A percentile compares a stretch with the other conserved stretches of the same genome.
Conservation (phyloP, 2,888 invertebrate species). For the Lithosia quadra region DNA sequence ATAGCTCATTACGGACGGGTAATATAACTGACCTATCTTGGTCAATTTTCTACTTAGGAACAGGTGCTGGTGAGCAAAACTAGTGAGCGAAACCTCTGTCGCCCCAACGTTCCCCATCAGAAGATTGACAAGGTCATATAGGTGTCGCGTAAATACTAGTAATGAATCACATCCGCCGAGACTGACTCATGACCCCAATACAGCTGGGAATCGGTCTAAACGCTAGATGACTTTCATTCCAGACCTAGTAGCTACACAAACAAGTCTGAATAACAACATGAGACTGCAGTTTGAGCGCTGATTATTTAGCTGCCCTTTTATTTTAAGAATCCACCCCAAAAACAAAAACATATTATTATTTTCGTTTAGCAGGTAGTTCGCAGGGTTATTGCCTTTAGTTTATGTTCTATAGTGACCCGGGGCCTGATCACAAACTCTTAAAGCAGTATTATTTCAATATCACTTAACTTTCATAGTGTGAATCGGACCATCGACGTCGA, state of each 20-base stretch:
- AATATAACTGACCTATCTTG: no score
- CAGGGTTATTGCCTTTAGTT: no score
- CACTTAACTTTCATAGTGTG: no score
- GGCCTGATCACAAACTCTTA: no score
- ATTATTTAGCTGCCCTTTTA: neutral
- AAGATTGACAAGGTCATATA: conserved; percentile 4
- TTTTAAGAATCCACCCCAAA: neutral
- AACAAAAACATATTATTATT: no score
- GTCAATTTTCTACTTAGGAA: no score
- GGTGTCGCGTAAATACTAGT: conserved; percentile 11
- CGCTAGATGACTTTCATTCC: neutral
- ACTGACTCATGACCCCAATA: conserved; percentile 1
- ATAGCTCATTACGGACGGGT: no score
- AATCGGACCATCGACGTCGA: no score
- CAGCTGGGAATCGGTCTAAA: neutral
- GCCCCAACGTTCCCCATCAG: conserved; percentile 1
- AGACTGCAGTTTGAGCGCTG: neutral
- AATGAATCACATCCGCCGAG: conserved; percentile 8
- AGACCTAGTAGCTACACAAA: neutral
- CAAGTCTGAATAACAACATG: neutral
- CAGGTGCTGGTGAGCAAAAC: no score
- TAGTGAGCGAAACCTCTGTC: neutral
- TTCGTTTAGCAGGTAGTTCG: no score
- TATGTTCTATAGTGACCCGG: no score
- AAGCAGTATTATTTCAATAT: no score